Percentiles rank a stretch among this genome's conserved stretches.
These are phyloP conservation scores for Agrochola macilenta DNA, from an alignment of 2,888 invertebrate genomes.

Conservation along the genomic window DNA sequence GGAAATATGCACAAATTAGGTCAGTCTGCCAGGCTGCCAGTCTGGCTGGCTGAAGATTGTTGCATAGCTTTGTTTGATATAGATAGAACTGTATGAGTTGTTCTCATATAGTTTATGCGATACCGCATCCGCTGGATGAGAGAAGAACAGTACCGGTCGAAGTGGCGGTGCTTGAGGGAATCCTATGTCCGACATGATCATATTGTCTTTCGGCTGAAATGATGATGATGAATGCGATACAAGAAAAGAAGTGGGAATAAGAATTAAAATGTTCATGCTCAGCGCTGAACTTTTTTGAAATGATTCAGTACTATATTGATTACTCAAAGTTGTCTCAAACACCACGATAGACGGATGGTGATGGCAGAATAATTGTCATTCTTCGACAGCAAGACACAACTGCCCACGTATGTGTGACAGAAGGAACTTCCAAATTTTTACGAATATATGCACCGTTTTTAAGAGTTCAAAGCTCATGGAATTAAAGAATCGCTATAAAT, in stretches of 20 bases:
- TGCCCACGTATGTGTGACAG: not conserved
- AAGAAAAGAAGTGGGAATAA: not conserved
- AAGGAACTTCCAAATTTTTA: not conserved
- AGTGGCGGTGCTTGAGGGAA: no score
- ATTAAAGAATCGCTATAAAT: not conserved
- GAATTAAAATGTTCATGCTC: not conserved
- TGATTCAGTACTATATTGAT: not conserved
- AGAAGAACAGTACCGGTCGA: no score
- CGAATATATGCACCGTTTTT: not conserved
- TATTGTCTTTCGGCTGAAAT: no score
- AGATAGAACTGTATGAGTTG: not conserved
- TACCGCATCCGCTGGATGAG: no score
- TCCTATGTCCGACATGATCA: no score
- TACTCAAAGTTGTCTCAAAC: not conserved
- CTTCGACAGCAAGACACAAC: not conserved
- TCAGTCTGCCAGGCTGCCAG: conserved; percentile 53
- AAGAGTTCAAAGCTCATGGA: not conserved
- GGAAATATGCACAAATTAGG: conserved; percentile 63
- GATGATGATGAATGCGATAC: not conserved
- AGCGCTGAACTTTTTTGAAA: not conserved
- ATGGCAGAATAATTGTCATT: not conserved
- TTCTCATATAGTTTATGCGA: not conserved
- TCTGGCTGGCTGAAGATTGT: conserved; percentile 19
- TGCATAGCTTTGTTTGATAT: conserved; percentile 18
- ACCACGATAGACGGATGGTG: not conserved